Evolutionary conservation across 2,113 vertebrate species (phyloP).

Genomic region (Melanotaenia duboulayi): DNA sequence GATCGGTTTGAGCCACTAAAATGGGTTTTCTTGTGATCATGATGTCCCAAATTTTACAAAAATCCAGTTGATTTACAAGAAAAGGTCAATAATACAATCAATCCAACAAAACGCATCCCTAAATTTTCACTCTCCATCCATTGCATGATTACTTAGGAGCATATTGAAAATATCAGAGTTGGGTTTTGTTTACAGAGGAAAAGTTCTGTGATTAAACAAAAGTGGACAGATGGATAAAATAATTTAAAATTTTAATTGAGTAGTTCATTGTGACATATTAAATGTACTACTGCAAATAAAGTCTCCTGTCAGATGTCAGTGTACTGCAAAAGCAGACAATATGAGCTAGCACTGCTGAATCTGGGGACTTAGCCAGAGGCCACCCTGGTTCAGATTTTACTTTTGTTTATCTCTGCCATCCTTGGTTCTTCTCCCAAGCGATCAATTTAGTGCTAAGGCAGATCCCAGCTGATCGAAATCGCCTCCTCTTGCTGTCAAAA

Average conservation of each 20-base stretch:
- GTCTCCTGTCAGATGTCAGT: neutral
- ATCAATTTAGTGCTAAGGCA: neutral
- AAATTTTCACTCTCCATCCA: too few relatives aligned
- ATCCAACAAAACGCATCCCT: neutral
- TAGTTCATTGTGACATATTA: neutral
- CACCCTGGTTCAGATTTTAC: neutral
- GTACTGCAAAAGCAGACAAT: neutral
- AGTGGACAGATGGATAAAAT: too few relatives aligned
- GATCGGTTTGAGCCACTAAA: too few relatives aligned
- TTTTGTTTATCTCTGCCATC: conserved; percentile 14
- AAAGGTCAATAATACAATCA: neutral
- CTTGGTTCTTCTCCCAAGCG: neutral
- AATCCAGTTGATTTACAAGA: neutral
- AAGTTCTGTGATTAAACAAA: too few relatives aligned
- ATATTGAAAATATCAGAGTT: too few relatives aligned
- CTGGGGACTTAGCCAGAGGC: conserved; percentile 1
- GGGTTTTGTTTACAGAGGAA: too few relatives aligned
- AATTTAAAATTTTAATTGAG: neutral
- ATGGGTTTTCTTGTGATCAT: neutral
- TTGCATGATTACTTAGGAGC: too few relatives aligned
- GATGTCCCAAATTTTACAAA: neutral
- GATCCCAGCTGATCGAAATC: conserved; percentile 10
- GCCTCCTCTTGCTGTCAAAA: conserved; percentile 1
- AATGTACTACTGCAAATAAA: neutral
- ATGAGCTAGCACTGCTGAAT: neutral